Percentiles rank a stretch among this genome's conserved stretches.
phyloP scores from a whole-genome alignment of 2,888 invertebrate genomes.

The Agonopterix heracliana region DNA sequence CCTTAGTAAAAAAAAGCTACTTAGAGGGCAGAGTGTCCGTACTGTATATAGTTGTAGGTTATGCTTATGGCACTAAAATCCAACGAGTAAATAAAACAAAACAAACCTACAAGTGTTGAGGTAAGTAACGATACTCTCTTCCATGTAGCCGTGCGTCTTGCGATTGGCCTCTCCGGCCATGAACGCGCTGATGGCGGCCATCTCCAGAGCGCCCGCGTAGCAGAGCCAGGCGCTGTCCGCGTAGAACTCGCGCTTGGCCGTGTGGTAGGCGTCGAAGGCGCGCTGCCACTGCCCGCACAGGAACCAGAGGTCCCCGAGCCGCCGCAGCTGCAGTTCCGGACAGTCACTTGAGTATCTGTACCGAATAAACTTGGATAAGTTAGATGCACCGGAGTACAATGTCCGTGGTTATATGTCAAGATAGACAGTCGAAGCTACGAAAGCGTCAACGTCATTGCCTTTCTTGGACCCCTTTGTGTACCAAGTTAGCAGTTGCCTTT shows the following conservation, averaged over 20 bases:
- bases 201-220: constrained; percentile 96
- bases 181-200: constrained; percentile 95
- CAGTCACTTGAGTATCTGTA: constrained; percentile 87
- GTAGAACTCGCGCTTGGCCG: constrained; percentile 97
- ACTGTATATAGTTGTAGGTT: too few species aligned
- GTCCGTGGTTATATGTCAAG: too few species aligned
- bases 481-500: too few species aligned
- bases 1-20: too few species aligned
- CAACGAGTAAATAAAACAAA: too few species aligned
- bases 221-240: constrained; percentile 98
- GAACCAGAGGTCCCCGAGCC: constrained; percentile 96
- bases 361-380: too few species aligned
- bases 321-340: constrained; percentile 93
- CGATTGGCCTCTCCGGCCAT: constrained; percentile 88
- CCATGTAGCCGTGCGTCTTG: constrained; percentile 93
- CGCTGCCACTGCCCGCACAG: constrained; percentile 95
- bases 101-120: constrained; percentile 89
- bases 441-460: too few species aligned
- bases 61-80: too few species aligned
- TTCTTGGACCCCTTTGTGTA: too few species aligned
- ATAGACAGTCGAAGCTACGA: too few species aligned
- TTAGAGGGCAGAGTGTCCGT: too few species aligned
- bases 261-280: constrained; percentile 95
- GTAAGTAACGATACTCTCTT: constrained; percentile 95
- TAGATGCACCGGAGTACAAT: too few species aligned